Evolutionary conservation across 2,888 invertebrate species (phyloP), one percentile per base, ranked within the genome.

Genomic region (Drosophila barbarae): DNA sequence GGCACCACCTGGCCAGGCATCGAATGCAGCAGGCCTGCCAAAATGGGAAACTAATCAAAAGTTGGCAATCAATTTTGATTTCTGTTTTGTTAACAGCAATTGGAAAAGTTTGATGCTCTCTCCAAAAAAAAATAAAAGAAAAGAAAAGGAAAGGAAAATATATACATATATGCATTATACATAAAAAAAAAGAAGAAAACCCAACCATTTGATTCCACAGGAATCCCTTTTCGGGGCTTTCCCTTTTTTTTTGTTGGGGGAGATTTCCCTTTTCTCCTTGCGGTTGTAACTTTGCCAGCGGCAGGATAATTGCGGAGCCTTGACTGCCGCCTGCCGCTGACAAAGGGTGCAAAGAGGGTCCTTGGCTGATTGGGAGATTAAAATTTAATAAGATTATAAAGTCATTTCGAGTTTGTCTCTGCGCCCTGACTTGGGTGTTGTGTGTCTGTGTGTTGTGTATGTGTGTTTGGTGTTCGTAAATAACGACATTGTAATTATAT

Each of bases 311-410:
- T 58, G 51, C 18, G 30, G 59, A 30, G 36, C 8, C 30, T 35
- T 15, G 32, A 15, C 35, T 51, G n/a, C 47, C 7, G n/a, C 47
- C 7, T 26, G 35, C 15, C 46, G 9, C 42, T 50, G 67, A 69
- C 69, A 67, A 67, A 58, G 59, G 51, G 39, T 58, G 46, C 41
- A 21, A 47, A 47, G 46, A 47, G 46, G 30, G 64, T 55, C 47
- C 41, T 36, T 49, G 50, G 53, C 69, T 69, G 71, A 69, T 71
- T 69, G 69, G 35, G 26, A 71, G 71, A 69, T 69, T 71, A 64
- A 69, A 69, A 64, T 71, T 56, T 69, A 69, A 69, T 64, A 55
- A 64, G 69, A 69, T 64, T 69, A 69, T 71, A 64, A 71, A 71
- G 57, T 71, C 71, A 69, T 63, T 69, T 69, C 28, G 55, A 56